A percentile compares a stretch with the other conserved stretches of the same genome.
Evolutionary conservation across 2,888 invertebrate genomes (phyloP).

Genomic region (Podotricha telesiphe): DNA sequence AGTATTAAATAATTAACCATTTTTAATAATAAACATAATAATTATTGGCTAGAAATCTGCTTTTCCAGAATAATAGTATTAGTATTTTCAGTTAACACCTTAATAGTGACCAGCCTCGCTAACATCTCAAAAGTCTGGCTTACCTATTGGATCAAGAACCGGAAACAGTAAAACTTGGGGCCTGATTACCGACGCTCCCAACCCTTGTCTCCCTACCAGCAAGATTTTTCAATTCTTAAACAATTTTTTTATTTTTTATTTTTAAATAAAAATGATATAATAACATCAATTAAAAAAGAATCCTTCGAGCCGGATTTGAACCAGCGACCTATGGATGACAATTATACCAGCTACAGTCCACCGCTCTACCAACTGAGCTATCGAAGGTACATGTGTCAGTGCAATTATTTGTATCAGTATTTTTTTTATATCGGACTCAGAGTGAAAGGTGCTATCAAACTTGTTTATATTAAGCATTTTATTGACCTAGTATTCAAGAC

Average conservation of each 20-base stretch:
- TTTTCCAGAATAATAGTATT: no score
- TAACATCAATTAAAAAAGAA: constrained; percentile 42
- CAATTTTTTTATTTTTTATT: background rate
- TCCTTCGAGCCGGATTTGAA: constrained; percentile 88
- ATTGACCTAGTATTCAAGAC: background rate
- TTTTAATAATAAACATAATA: no score
- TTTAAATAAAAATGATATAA: background rate
- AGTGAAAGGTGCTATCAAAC: constrained; percentile 23
- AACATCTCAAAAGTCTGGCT: no score
- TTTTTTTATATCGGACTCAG: background rate
- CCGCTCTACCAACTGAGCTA: constrained; percentile 85
- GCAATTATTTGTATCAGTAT: constrained; percentile 15
- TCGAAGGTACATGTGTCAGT: constrained; percentile 64
- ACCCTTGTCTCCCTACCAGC: no score
- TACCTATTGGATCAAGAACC: no score
- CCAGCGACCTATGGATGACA: constrained; percentile 86
- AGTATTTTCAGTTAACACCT: no score
- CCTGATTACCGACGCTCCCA: no score
- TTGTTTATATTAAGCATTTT: background rate
- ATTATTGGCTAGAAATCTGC: no score
- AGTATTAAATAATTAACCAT: background rate
- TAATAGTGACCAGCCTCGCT: no score
- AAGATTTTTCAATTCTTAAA: no score
- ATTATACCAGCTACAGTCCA: constrained; percentile 73
- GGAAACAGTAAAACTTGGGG: no score